Evolutionary conservation across 2,113 vertebrate genomes (phyloP), one percentile per base, ranked within the genome.

Genomic region (Semicossyphus pulcher): DNA sequence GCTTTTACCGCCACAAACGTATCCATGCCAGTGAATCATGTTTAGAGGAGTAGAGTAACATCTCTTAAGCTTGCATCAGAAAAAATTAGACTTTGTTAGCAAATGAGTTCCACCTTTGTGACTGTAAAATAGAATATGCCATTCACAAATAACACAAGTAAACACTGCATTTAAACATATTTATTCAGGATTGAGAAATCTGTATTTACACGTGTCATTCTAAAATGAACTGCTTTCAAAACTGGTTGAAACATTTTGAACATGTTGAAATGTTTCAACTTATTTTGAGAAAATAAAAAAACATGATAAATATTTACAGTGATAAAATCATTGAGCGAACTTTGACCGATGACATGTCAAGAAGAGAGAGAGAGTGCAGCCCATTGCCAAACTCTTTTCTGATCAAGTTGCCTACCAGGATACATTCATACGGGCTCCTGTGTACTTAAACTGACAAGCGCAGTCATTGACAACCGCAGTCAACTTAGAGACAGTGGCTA

Each of bases 131-230:
- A 20, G 10, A 10, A 39, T 45, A 18, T 31, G 10, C 11, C 28
- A 14, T 15, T 9, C 29, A 76, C 8, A 79, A 84, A 83, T 29
- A 66, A 69, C 44, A 84, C 54, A 86, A 63, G 44, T 47, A 69
- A 78, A 77, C 25, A 42, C 29, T 53, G 60, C 32, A 69, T 75
- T 77, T 56, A 68, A 61, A 60, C 20, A 47, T n/a, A 71, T 90
- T 83, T 86, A 86, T 83, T 85, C 53, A 54, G 47, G 20, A 65
- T 69, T 63, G 32, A 53, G 34, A 78, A 63, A 70, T 76, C 4
- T 51, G 44, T 79, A 74, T 87, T 60, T 80, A 81, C 57, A 77
- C 1, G 7, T 1, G 1, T 44, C 34, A 45, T 3, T 76, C 29
- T 34, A 20, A 45, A 54, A 64, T 44, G 10, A 71, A 28, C 20